Evolutionary conservation across 2,797 vertebrate species (phyloP).

Genomic region (Rachycentron canadum): DNA sequence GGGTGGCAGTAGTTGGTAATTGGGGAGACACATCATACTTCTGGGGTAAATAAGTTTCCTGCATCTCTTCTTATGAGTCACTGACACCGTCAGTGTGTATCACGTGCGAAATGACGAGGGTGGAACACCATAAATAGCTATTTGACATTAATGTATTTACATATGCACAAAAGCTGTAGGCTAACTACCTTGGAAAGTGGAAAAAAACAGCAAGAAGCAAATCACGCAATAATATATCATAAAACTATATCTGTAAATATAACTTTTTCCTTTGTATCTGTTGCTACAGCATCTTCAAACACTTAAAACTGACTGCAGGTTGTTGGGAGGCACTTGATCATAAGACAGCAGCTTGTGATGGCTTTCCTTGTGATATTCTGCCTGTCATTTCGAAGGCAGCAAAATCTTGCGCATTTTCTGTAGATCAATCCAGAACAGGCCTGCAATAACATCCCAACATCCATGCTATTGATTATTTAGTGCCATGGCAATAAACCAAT

Average conservation of each 20-base stretch:
- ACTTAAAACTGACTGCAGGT: slow-evolving; percentile 16
- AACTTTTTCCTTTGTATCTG: background rate
- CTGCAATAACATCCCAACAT: slow-evolving; percentile 63
- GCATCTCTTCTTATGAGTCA: slow-evolving; percentile 36
- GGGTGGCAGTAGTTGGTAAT: slow-evolving; percentile 18
- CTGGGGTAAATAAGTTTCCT: slow-evolving; percentile 40
- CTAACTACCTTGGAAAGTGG: slow-evolving; percentile 53
- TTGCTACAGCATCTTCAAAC: slow-evolving; percentile 26
- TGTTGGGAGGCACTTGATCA: slow-evolving; percentile 32
- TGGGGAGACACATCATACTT: slow-evolving; percentile 25
- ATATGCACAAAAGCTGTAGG: slow-evolving; percentile 87
- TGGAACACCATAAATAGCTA: slow-evolving; percentile 84
- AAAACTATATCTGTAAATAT: slow-evolving; percentile 22
- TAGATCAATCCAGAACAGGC: slow-evolving; percentile 68
- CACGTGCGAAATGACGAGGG: slow-evolving; percentile 28
- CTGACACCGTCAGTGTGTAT: slow-evolving; percentile 14
- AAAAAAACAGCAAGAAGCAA: slow-evolving; percentile 11
- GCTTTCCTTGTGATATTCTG: slow-evolving; percentile 34
- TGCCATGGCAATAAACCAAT: slow-evolving; percentile 75
- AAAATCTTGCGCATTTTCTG: slow-evolving; percentile 35
- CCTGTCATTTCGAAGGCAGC: slow-evolving; percentile 21
- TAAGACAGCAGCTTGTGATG: slow-evolving; percentile 11
- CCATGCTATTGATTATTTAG: slow-evolving; percentile 74
- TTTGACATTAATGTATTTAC: slow-evolving; percentile 84
- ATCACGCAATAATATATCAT: background rate